Percentiles rank a stretch among this genome's conserved stretches.
phyloP scores from a whole-genome alignment of 2,797 vertebrate species.

The Betta splendens region DNA sequence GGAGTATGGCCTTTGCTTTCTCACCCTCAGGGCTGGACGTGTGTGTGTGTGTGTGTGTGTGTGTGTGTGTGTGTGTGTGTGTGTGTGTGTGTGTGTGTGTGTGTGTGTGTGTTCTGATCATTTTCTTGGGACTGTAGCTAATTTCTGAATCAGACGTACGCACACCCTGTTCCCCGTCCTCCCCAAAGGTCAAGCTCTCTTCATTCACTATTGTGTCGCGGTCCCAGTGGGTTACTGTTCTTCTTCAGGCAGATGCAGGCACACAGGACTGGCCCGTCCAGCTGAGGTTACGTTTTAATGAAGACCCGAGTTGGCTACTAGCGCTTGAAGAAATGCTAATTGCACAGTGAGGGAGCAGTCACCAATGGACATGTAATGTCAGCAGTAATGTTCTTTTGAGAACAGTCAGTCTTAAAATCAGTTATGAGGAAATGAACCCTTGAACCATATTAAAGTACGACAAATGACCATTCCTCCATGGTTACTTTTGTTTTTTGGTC shows the following conservation, averaged over 20 bases:
- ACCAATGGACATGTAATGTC: conserved; percentile 21
- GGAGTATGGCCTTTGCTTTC: conserved; percentile 80
- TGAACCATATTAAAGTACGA: not conserved
- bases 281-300: conserved; percentile 65
- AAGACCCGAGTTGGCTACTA: conserved; percentile 51
- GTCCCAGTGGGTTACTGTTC: conserved; percentile 69
- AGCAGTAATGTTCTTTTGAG: not conserved
- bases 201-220: conserved; percentile 72
- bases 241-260: conserved; percentile 67
- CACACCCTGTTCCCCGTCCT: conserved; percentile 73
- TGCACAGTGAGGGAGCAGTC: conserved; percentile 25
- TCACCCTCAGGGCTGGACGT: conserved; percentile 73
- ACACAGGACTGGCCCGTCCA: conserved; percentile 55
- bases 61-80: conserved; percentile 19
- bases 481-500: conserved; percentile 21
- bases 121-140: conserved; percentile 80
- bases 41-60: conserved; percentile 44
- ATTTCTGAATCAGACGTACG: conserved; percentile 81
- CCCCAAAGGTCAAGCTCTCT: conserved; percentile 72
- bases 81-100: conserved; percentile 24
- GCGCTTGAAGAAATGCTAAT: conserved; percentile 51
- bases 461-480: conserved; percentile 2
- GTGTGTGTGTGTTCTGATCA: conserved; percentile 67
- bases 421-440: not conserved
- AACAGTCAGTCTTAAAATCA: not conserved